These are phyloP conservation scores for Pasiphila rectangulata DNA, from an alignment of 2,888 invertebrate species.

Conservation along the genomic window DNA sequence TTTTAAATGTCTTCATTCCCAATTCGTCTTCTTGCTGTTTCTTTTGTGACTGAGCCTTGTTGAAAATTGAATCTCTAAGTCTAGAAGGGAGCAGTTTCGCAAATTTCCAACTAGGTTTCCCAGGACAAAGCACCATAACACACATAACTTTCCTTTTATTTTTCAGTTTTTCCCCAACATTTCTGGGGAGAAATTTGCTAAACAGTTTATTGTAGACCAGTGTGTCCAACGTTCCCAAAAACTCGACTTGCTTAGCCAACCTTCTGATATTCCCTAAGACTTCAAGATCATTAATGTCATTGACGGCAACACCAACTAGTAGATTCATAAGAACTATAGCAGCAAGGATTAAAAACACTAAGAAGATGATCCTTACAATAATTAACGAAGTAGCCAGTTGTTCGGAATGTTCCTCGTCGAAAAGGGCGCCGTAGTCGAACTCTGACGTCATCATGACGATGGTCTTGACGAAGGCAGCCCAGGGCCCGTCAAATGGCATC, in stretches of 20 bases:
- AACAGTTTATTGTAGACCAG: constrained; percentile 71
- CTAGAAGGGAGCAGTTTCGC: constrained; percentile 57
- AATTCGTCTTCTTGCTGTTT: constrained; percentile 61
- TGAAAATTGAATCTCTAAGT: constrained; percentile 65
- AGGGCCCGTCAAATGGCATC: constrained; percentile 74
- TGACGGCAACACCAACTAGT: constrained; percentile 81
- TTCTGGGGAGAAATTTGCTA: constrained; percentile 56
- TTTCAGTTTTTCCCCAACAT: constrained; percentile 54
- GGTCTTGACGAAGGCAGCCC: constrained; percentile 78
- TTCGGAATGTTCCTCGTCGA: constrained; percentile 64
- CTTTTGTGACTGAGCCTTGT: constrained; percentile 63
- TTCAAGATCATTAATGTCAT: constrained; percentile 80
- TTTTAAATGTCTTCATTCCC: constrained; percentile 52
- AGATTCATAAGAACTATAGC: constrained; percentile 82
- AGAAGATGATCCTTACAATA: constrained; percentile 73
- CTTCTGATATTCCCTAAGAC: constrained; percentile 78
- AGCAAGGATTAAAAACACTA: constrained; percentile 76
- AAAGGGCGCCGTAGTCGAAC: constrained; percentile 76
- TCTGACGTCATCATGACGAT: constrained; percentile 83
- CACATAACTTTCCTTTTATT: constrained; percentile 58
- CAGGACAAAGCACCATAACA: constrained; percentile 60
- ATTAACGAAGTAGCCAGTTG: constrained; percentile 62
- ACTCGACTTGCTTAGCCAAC: constrained; percentile 79
- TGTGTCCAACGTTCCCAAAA: constrained; percentile 74
- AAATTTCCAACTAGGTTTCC: constrained; percentile 55